phyloP scores from a whole-genome alignment of 2,888 invertebrate species.

The Xestoiulus laeticollis region DNA sequence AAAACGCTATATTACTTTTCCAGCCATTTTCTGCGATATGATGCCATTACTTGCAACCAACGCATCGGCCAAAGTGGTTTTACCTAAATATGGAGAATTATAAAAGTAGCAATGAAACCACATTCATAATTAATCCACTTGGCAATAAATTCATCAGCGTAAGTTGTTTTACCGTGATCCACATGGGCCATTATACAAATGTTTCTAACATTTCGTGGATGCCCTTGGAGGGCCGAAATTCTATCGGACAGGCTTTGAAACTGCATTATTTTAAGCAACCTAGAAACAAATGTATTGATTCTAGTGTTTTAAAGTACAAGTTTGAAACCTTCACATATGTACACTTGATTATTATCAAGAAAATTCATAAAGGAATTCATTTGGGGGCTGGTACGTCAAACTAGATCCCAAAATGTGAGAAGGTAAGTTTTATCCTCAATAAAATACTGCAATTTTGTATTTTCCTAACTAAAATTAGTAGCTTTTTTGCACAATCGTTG shows the following conservation, averaged over 20 bases:
- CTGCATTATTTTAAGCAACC: not conserved
- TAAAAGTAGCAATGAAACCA: not conserved
- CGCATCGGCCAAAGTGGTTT: slow-evolving; percentile 94
- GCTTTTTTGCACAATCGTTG: too few relatives aligned
- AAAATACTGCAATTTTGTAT: too few relatives aligned
- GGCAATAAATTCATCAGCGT: not conserved
- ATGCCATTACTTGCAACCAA: slow-evolving; percentile 94
- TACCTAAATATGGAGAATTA: slow-evolving; percentile 68
- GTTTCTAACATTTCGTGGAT: slow-evolving; percentile 80
- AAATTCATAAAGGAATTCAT: too few relatives aligned
- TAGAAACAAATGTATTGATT: not conserved
- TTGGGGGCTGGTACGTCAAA: too few relatives aligned
- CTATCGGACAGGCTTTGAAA: slow-evolving; percentile 64
- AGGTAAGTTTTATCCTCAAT: too few relatives aligned
- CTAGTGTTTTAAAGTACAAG: too few relatives aligned
- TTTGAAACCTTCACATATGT: too few relatives aligned
- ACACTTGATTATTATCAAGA: too few relatives aligned
- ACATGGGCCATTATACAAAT: slow-evolving; percentile 98
- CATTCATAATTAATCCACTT: not conserved
- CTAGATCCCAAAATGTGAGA: too few relatives aligned
- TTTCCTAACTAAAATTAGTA: too few relatives aligned
- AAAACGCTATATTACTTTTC: slow-evolving; percentile 71
- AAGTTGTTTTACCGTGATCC: slow-evolving; percentile 78
- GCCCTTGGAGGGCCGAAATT: slow-evolving; percentile 74
- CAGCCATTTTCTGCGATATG: slow-evolving; percentile 89